Percentiles rank a stretch among this genome's conserved stretches.
Evolutionary conservation across 2,113 vertebrate species (phyloP).

Genomic region (Ia io): DNA sequence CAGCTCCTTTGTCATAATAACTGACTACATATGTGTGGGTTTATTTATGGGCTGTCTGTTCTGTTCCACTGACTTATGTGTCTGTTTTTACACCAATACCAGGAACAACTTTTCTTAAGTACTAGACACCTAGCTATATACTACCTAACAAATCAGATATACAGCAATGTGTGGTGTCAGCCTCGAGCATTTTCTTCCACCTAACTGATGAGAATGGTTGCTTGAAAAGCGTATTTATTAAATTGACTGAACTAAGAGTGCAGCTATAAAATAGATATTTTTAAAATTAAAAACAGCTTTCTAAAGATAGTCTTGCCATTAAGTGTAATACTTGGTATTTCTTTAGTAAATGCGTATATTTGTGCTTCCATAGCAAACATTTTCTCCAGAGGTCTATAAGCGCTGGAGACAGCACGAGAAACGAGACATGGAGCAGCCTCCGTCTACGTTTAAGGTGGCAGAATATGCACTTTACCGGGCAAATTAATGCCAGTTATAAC

Average conservation of each 20-base stretch:
- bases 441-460: neutral
- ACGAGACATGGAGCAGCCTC: neutral
- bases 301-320: neutral
- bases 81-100: neutral
- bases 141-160: neutral
- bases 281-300: neutral
- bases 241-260: neutral
- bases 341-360: neutral
- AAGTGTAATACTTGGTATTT: neutral
- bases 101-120: neutral
- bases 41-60: neutral
- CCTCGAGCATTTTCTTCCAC: neutral
- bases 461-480: neutral
- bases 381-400: neutral
- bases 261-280: neutral
- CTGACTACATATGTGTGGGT: neutral
- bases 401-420: neutral
- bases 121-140: neutral
- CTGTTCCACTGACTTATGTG: neutral
- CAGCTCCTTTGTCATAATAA: neutral
- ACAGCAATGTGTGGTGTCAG: neutral
- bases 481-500: neutral
- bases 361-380: neutral
- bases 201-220: neutral
- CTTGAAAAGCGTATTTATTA: neutral